phyloP scores from a whole-genome alignment of 92 coral and sea anemone species.

The Montipora capitata region DNA sequence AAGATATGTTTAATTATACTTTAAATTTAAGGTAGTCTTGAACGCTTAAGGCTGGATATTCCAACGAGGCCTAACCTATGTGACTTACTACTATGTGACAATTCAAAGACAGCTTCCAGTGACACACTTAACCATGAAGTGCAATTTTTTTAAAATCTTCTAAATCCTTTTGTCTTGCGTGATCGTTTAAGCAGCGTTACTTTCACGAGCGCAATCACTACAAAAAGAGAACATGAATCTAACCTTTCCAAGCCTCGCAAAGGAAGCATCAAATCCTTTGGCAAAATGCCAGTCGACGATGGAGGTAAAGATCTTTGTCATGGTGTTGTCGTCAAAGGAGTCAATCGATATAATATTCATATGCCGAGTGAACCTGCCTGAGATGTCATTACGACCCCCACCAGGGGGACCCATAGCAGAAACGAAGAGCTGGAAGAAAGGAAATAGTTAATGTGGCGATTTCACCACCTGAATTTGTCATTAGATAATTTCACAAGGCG shows the following conservation, averaged over 20 bases:
- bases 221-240: neutral
- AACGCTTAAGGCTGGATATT: no score
- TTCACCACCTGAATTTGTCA: neutral
- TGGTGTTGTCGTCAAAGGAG: slow-evolving; percentile 98
- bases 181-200: no score
- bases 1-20: no score
- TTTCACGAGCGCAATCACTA: neutral
- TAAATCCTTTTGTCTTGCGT: no score
- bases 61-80: no score
- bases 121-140: no score
- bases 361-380: slow-evolving; percentile 97
- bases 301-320: slow-evolving; percentile 96
- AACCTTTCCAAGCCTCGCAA: slow-evolving; percentile 98
- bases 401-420: slow-evolving; percentile 99
- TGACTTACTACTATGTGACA: no score
- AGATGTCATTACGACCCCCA: slow-evolving; percentile 98
- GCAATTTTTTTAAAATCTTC: no score
- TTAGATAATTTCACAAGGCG: no score
- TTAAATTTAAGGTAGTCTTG: no score
- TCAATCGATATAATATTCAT: slow-evolving; percentile 95
- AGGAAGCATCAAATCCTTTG: slow-evolving; percentile 96
- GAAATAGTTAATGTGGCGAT: neutral
- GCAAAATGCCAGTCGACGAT: slow-evolving; percentile 99
- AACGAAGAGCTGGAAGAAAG: slow-evolving; percentile 86
- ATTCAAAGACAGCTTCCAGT: no score